Percentiles rank a stretch among this genome's conserved stretches.
These are phyloP conservation scores for Fringilla coelebs DNA, from an alignment of 2,797 vertebrate species.

Conservation along the genomic window DNA sequence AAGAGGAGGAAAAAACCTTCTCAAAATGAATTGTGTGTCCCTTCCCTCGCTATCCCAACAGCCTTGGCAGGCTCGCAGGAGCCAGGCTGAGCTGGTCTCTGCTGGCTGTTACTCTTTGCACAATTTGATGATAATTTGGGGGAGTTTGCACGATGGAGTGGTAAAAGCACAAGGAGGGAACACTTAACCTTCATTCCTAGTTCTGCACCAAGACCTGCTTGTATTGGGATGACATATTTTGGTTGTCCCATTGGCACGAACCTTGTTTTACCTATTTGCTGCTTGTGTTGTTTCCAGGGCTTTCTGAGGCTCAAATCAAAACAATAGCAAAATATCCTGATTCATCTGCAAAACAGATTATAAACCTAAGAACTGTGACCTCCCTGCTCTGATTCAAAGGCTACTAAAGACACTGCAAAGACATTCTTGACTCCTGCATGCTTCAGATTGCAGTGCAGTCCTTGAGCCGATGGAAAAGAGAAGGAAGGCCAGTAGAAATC, in stretches of 20 bases:
- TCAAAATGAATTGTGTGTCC: constrained; percentile 22
- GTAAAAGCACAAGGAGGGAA: background rate
- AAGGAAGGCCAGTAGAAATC: background rate
- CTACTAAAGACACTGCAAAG: background rate
- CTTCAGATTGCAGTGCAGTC: background rate
- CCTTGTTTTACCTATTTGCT: background rate
- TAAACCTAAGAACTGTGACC: background rate
- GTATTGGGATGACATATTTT: background rate
- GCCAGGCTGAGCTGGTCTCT: constrained; percentile 35
- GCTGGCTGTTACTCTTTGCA: background rate
- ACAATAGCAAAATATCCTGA: background rate
- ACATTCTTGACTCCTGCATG: background rate
- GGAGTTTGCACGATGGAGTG: background rate
- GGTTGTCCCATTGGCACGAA: background rate
- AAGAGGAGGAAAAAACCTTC: background rate
- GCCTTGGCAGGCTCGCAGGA: background rate
- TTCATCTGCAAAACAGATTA: background rate
- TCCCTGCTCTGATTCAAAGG: background rate
- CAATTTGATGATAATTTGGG: background rate
- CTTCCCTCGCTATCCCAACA: background rate
- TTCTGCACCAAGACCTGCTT: background rate
- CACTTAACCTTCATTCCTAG: background rate
- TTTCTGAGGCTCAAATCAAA: background rate
- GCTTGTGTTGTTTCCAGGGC: background rate
- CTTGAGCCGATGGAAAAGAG: background rate